phyloP scores from a whole-genome alignment of 1,140 invertebrate genomes.

The Macrotrachela quadricornifera region DNA sequence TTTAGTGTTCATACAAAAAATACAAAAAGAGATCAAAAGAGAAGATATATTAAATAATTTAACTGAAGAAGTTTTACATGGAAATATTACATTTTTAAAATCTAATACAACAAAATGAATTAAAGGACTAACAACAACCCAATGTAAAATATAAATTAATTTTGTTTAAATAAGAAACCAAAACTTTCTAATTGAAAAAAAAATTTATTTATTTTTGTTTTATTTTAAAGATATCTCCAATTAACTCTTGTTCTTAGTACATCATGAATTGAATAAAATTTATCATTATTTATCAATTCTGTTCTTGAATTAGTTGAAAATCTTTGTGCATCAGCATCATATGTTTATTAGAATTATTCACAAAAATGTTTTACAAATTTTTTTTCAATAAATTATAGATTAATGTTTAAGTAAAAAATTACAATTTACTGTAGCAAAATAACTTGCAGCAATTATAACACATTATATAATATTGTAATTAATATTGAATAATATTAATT shows the following conservation, averaged over 20 bases:
- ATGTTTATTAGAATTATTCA: slow-evolving; percentile 90
- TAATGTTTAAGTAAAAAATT: slow-evolving; percentile 84
- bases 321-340: slow-evolving; percentile 72
- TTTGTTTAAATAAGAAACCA: no score
- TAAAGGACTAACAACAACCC: no score
- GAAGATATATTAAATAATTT: no score
- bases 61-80: no score
- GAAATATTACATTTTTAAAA: no score
- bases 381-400: slow-evolving; percentile 66
- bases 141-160: no score
- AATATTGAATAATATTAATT: no score
- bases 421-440: slow-evolving; percentile 69
- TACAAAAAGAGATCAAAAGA: no score
- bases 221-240: slow-evolving; percentile 63
- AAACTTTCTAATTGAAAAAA: no score
- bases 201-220: no score
- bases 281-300: slow-evolving; percentile 60
- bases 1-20: no score
- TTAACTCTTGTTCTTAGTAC: slow-evolving; percentile 74
- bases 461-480: slow-evolving; percentile 70
- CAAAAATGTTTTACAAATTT: slow-evolving; percentile 89
- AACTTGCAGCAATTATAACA: slow-evolving; percentile 70
- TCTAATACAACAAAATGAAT: no score
- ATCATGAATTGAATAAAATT: slow-evolving; percentile 75
- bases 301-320: slow-evolving; percentile 66